Evolutionary conservation across 2,797 vertebrate genomes (phyloP), one percentile per base, ranked within the genome.

Genomic region (Melanogrammus aeglefinus): DNA sequence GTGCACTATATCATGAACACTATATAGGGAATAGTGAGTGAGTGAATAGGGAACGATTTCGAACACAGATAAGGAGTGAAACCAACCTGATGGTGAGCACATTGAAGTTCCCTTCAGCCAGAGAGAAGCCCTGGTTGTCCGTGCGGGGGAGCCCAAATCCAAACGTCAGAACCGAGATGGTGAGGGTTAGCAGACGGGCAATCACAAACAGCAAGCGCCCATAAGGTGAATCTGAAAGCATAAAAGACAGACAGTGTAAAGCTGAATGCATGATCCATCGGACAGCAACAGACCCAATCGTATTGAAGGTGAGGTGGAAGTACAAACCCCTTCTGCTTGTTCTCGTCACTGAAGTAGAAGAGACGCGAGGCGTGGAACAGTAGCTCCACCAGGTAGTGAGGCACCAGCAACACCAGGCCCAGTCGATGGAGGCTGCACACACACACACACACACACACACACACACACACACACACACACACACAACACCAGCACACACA

Each of bases 281-380:
- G 69, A n/a, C 69, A 14, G n/a, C 66, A 70, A 29, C 57, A 24
- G 63, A 51, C n/a, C 2, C 57, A 24, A 24, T 63, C 57, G 7
- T 21, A 9, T 24, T 63, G 57, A 24, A 63, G 1, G 57, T 1
- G n/a, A 24, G 21, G 8, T 63, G n/a, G 57, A 63, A 21, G 38
- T 16, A 80, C 74, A 35, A 93, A 96, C 95, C 96, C 95, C 86
- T 96, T 96, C 84, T 95, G 95, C 85, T 96, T 95, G 93, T 96
- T 96, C 87, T 96, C 95, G 0, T 96, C 95, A 72, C 94, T 96
- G 92, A 96, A 96, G 93, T 96, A 96, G 88, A 95, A 96, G 84
- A 96, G 94, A 44, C 94, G 94, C 21, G 95, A 96, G 21, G 95
- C 95, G 47, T 96, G 96, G 83, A 96, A 96, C 89, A 96, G 91